A percentile compares a stretch with the other conserved stretches of the same genome.
These are phyloP conservation scores for Brenthis hecate DNA, from an alignment of 2,888 invertebrate species.

Conservation along the genomic window DNA sequence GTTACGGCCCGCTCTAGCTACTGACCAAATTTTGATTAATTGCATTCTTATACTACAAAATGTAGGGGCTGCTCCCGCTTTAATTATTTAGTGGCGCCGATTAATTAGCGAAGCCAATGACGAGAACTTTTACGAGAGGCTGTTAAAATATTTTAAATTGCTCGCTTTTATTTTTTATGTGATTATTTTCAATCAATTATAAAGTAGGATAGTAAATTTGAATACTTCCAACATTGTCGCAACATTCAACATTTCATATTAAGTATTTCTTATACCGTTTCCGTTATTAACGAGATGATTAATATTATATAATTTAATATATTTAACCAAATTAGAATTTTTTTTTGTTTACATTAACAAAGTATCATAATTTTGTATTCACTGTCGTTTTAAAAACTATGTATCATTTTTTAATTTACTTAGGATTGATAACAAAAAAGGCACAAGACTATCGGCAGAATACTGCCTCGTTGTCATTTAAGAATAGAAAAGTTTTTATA, in stretches of 20 bases:
- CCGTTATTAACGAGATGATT: too few relatives aligned
- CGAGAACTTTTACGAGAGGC: conserved; percentile 55
- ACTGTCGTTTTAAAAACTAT: conserved; percentile 1
- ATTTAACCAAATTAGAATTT: too few relatives aligned
- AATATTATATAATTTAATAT: too few relatives aligned
- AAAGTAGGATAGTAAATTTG: neutral
- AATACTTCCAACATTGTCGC: conserved; percentile 1
- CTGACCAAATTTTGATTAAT: conserved; percentile 82
- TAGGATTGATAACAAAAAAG: conserved; percentile 20
- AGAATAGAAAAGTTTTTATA: conserved; percentile 46
- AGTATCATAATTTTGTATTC: neutral
- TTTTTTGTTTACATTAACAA: neutral
- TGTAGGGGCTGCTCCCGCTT: conserved; percentile 52
- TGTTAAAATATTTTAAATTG: conserved; percentile 62
- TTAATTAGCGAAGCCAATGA: conserved; percentile 47
- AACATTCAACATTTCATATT: neutral
- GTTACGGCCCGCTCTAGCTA: conserved; percentile 77
- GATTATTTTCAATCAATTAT: conserved; percentile 28
- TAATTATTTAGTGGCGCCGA: conserved; percentile 76
- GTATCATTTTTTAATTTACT: conserved; percentile 17
- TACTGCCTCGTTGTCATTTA: conserved; percentile 20
- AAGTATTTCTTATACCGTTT: too few relatives aligned
- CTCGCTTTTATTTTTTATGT: conserved; percentile 33
- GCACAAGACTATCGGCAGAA: conserved; percentile 27
- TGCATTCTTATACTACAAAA: conserved; percentile 69